Conservation (phyloP, 2,113 vertebrate genomes). For the Nansenia antarctica region DNA sequence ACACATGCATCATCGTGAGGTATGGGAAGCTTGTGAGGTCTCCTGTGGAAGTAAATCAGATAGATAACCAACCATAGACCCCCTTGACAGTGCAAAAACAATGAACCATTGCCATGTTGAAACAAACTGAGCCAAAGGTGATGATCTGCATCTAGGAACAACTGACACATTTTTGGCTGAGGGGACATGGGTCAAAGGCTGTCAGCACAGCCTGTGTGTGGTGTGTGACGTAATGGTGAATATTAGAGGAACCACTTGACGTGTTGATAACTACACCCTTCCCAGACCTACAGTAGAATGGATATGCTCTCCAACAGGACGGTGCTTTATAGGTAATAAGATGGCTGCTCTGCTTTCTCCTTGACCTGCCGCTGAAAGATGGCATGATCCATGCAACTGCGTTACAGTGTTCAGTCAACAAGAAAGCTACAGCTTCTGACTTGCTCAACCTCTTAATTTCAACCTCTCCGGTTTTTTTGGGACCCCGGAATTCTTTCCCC, state of each 20-base stretch:
- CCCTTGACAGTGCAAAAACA: no score
- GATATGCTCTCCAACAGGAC: constrained; percentile 26
- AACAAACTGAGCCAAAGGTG: not conserved
- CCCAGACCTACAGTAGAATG: constrained; percentile 33
- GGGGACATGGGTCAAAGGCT: not conserved
- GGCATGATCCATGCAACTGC: constrained; percentile 39
- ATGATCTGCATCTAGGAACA: not conserved
- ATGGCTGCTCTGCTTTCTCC: constrained; percentile 53
- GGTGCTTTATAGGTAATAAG: constrained; percentile 61
- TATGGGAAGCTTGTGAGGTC: not conserved
- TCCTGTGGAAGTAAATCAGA: not conserved
- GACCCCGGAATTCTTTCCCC: constrained; percentile 40
- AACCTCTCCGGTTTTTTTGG: constrained; percentile 10
- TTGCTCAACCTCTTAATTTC: constrained; percentile 53
- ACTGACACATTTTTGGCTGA: not conserved
- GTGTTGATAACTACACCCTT: constrained; percentile 28
- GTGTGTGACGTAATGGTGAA: not conserved
- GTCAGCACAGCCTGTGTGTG: not conserved
- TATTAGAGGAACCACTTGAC: constrained; percentile 7
- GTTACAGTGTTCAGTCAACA: constrained; percentile 41
- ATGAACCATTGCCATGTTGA: not conserved
- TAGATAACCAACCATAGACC: no score
- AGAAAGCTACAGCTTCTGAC: constrained; percentile 8
- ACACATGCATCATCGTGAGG: constrained; percentile 5
- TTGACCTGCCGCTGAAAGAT: constrained; percentile 59